Evolutionary conservation across 1,140 invertebrate species (phyloP).

Genomic region (Scaptomyza hsui): DNA sequence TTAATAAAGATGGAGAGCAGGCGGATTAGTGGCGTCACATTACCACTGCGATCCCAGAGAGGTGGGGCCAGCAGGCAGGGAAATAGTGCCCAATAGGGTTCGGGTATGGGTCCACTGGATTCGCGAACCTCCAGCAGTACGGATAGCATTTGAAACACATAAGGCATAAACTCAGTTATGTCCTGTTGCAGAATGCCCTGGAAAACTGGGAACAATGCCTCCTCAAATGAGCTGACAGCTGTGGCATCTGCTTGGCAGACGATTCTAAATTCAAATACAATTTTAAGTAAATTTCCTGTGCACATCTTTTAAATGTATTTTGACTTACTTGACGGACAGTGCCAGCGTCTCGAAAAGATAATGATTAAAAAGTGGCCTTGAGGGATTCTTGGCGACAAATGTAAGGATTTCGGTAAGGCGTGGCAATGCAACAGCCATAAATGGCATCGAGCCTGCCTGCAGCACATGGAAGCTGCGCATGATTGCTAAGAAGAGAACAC

Average conservation of each 20-base stretch:
- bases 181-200: slow-evolving; percentile 96
- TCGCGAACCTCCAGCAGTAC: slow-evolving; percentile 94
- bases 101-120: slow-evolving; percentile 86
- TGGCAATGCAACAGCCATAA: slow-evolving; percentile 90
- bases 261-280: slow-evolving; percentile 84
- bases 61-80: slow-evolving; percentile 93
- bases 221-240: slow-evolving; percentile 95
- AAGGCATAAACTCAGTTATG: slow-evolving; percentile 98
- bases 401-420: slow-evolving; percentile 93
- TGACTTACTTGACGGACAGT: slow-evolving; percentile 89
- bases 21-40: slow-evolving; percentile 95
- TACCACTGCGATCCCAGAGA: slow-evolving; percentile 96
- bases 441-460: slow-evolving; percentile 92
- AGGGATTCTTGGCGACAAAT: slow-evolving; percentile 96
- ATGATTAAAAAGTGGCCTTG: slow-evolving; percentile 98
- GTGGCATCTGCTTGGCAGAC: slow-evolving; percentile 92
- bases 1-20: slow-evolving; percentile 94
- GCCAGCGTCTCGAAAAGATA: slow-evolving; percentile 97
- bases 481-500: slow-evolving; percentile 87
- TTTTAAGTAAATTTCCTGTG: not conserved
- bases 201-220: slow-evolving; percentile 95
- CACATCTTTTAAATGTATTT: not conserved
- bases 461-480: slow-evolving; percentile 94
- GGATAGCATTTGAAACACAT: slow-evolving; percentile 98
- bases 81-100: slow-evolving; percentile 95